Base-by-base conservation (phyloP, 2,888 invertebrate genomes). In the Sminthurides aquaticus region DNA sequence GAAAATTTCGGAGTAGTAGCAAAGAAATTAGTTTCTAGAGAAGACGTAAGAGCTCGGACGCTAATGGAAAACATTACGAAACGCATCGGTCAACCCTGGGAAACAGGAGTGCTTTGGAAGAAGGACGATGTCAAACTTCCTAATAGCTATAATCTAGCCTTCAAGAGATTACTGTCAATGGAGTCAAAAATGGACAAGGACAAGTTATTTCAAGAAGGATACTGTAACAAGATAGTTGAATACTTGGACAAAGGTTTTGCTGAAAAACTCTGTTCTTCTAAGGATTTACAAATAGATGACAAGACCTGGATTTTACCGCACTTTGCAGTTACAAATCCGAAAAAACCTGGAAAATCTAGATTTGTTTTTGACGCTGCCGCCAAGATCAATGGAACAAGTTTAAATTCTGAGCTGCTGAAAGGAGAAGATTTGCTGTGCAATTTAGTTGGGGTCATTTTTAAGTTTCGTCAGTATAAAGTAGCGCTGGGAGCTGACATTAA, bases 321-420 rank as follows among this genome's bases (percentile, higher is more conserved):
- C 49, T 71, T 71, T 62, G 64, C 58, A 0, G 71, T 69, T 0
- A 28, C 18, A 0, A 69, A 66, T 24, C 66, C 64, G 2, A 71
- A 70, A 25, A 72, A 73, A 52, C 69, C 73, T 2, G 62, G 48
- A 2, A 73, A 72, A 25, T 18, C 69, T 0, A 26, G 74, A 3
- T 27, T 74, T 1, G 72, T 74, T 1, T 71, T 70, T 29, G 69
- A 72, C 56, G 69, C 67, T 0, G 63, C 71, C 1, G 69, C 69
- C 2, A 62, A 62, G 34, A 22, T 28, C 1, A 2, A 49, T 0
- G 68, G 66, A 3, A 26, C 3, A 2, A 60, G 67, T 20, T 58
- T 71, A 0, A 73, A 72, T 63, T 64, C 69, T 26, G 22, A 24
- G 11, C 48, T 73, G 1, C 25, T 43, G 43, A 43, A 43, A 43